phyloP scores from a whole-genome alignment of 2,797 vertebrate species.

The Myotis daubentonii region DNA sequence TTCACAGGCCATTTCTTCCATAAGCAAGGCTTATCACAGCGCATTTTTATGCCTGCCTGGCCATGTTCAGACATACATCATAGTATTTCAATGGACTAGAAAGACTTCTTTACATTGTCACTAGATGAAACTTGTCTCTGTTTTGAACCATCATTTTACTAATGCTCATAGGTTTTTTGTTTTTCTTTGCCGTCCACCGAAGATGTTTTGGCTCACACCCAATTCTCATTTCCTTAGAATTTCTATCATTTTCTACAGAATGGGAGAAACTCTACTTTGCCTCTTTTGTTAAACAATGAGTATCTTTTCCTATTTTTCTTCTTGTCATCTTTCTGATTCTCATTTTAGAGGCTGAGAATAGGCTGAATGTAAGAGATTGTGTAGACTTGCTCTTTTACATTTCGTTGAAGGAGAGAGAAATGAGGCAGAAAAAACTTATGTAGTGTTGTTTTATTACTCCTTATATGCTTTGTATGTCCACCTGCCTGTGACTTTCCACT shows the following conservation, averaged over 20 bases:
- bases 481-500: neutral
- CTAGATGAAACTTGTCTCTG: neutral
- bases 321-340: neutral
- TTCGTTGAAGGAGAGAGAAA: neutral
- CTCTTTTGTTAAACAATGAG: neutral
- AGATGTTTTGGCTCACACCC: neutral
- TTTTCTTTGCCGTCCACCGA: neutral
- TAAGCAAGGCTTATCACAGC: neutral
- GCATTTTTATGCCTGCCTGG: neutral
- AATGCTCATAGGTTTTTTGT: neutral
- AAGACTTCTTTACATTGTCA: neutral
- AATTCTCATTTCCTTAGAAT: neutral
- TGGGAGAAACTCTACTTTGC: neutral
- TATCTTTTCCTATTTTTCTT: neutral
- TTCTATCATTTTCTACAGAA: neutral
- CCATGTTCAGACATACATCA: neutral
- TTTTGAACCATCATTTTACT: neutral
- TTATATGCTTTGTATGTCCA: neutral
- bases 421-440: neutral
- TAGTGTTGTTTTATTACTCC: neutral
- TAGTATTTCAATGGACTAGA: neutral
- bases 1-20: neutral
- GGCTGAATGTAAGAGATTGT: neutral
- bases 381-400: neutral
- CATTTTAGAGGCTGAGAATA: slow-evolving; percentile 2